Percentiles rank a stretch among this genome's conserved stretches.
phyloP scores from a whole-genome alignment of 2,797 vertebrate genomes.

The Neosalanx taihuensis region DNA sequence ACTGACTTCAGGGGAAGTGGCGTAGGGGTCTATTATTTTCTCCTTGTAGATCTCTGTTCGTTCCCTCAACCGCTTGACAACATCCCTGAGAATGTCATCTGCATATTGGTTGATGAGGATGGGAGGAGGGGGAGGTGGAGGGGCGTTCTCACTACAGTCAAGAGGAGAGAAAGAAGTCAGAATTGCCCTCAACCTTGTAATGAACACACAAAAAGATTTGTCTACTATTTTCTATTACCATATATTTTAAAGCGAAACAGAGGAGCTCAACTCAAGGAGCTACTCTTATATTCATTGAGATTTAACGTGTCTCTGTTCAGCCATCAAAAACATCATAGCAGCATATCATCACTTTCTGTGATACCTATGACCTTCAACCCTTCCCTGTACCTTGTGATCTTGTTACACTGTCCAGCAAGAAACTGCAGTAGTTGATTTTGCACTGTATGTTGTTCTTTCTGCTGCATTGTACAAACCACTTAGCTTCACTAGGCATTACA shows the following conservation, averaged over 20 bases:
- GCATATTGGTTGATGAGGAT: constrained; percentile 66
- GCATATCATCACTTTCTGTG: not conserved
- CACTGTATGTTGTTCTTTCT: not conserved
- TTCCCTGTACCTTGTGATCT: not conserved
- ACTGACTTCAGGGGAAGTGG: constrained; percentile 81
- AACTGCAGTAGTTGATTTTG: not conserved
- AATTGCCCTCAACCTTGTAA: not conserved
- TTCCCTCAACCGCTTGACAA: constrained; percentile 66
- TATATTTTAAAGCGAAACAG: too few species aligned
- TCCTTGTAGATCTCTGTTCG: constrained; percentile 69
- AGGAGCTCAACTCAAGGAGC: too few species aligned
- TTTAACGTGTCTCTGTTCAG: not conserved
- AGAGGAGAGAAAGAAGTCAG: not conserved
- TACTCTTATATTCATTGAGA: too few species aligned
- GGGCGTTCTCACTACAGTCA: constrained; percentile 50
- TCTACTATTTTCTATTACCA: too few species aligned
- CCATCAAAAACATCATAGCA: not conserved
- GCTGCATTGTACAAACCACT: too few species aligned
- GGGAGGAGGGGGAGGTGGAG: constrained; percentile 7
- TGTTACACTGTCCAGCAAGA: not conserved
- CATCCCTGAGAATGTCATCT: constrained; percentile 66
- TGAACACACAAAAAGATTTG: too few species aligned
- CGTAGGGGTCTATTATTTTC: constrained; percentile 74
- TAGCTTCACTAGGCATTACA: too few species aligned
- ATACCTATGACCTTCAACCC: not conserved